phyloP scores from a whole-genome alignment of 2,797 vertebrate species.

The Oreortyx pictus region DNA sequence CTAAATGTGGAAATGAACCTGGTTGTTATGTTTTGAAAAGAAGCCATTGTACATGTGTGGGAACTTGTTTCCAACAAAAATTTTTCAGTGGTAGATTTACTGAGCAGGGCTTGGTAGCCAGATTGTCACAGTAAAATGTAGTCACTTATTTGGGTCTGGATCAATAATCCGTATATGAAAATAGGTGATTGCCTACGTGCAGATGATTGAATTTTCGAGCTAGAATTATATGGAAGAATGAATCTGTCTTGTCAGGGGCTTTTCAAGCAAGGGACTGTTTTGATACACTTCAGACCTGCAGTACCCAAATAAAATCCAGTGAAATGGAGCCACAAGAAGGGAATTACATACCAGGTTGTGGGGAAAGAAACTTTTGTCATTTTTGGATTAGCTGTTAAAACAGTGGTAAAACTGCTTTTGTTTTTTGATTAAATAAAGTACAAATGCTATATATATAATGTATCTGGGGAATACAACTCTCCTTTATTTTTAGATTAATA shows the following conservation, averaged over 20 bases:
- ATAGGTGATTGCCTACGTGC: background rate
- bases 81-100: background rate
- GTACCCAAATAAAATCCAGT: background rate
- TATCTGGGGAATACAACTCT: background rate
- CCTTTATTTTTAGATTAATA: background rate
- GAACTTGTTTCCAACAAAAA: background rate
- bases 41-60: fast-evolving
- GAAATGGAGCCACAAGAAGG: background rate
- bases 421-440: background rate
- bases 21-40: constrained; percentile 2
- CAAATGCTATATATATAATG: background rate
- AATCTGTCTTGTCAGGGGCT: background rate
- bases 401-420: background rate
- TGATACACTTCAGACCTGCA: background rate
- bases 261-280: background rate
- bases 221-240: background rate
- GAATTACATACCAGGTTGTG: background rate
- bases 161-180: background rate
- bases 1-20: background rate
- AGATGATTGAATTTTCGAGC: background rate
- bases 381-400: background rate
- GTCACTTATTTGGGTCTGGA: background rate
- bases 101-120: background rate
- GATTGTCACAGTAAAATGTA: background rate
- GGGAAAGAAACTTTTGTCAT: background rate